Evolutionary conservation across 1,140 invertebrate species (phyloP).

Genomic region (Zaprionus inermis): DNA sequence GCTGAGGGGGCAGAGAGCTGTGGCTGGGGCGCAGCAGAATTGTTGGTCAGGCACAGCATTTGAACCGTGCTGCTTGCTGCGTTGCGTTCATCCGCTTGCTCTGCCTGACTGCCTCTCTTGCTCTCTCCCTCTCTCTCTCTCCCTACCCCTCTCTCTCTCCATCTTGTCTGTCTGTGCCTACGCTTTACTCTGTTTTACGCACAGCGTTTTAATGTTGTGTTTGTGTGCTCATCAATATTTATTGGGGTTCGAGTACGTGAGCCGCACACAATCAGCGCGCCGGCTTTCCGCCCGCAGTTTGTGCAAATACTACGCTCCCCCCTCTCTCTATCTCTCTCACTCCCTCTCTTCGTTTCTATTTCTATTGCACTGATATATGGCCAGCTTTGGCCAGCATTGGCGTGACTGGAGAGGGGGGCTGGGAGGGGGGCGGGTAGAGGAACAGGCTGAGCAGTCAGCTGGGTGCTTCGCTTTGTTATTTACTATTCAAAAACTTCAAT

Average conservation of each 20-base stretch:
- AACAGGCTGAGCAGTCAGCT: background rate
- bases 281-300: background rate
- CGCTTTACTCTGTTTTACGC: slow-evolving; percentile 53
- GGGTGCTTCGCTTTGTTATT: slow-evolving; percentile 50
- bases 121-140: background rate
- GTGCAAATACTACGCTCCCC: background rate
- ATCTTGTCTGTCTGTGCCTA: background rate
- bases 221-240: slow-evolving; percentile 81
- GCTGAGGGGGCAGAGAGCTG: background rate
- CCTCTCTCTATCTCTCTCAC: background rate
- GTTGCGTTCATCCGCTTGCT: background rate
- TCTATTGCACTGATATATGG: slow-evolving; percentile 56
- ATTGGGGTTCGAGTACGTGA: slow-evolving; percentile 81
- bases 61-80: background rate
- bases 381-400: slow-evolving; percentile 16
- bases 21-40: background rate
- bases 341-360: background rate
- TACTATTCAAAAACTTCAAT: slow-evolving; percentile 81
- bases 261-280: slow-evolving; percentile 69
- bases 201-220: slow-evolving; percentile 80
- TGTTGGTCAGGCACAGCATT: background rate
- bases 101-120: background rate
- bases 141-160: background rate
- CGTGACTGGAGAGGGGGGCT: no score
- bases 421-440: no score